Conservation (phyloP, 1,140 invertebrate species). For the Cataglyphis hispanica region DNA sequence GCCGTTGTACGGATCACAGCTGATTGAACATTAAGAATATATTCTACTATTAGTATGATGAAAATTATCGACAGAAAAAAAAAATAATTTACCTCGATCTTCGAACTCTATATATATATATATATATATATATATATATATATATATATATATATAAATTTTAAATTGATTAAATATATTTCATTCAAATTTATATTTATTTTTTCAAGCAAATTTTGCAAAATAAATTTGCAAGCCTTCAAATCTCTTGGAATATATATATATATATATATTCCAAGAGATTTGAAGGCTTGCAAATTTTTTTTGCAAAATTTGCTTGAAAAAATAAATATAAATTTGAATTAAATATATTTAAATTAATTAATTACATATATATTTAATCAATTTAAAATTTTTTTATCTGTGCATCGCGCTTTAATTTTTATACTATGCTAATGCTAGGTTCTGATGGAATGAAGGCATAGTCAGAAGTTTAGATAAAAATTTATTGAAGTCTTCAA, state of each 20-base stretch:
- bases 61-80: neutral
- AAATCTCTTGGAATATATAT: no score
- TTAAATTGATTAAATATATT: no score
- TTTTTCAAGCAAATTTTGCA: no score
- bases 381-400: neutral
- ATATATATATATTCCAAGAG: neutral
- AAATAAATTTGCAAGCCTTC: no score
- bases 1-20: neutral
- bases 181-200: no score
- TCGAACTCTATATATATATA: no score
- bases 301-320: neutral
- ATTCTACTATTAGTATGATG: neutral
- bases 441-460: neutral
- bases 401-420: neutral
- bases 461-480: slow-evolving; percentile 66
- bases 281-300: neutral
- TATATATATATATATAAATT: no score
- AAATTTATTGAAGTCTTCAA: slow-evolving; percentile 80
- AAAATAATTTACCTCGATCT: neutral
- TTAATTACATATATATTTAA: slow-evolving; percentile 4
- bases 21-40: neutral
- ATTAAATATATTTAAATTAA: slow-evolving; percentile 1
- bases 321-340: neutral
- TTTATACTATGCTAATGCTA: neutral
- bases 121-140: no score